phyloP scores from a whole-genome alignment of 2,797 vertebrate genomes.

The Phoebastria nigripes region DNA sequence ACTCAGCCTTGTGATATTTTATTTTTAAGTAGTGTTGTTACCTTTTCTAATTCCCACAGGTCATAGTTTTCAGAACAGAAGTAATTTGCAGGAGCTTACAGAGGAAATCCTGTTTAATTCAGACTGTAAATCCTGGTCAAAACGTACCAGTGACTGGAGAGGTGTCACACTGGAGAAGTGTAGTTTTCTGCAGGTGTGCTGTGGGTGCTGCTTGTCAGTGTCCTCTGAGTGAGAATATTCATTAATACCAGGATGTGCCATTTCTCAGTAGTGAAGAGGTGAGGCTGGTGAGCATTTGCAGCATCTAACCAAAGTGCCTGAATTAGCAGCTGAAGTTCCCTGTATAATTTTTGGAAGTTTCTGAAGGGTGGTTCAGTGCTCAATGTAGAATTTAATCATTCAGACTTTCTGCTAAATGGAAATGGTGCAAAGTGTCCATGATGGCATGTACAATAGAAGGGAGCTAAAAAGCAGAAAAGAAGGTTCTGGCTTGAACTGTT shows the following conservation, averaged over 20 bases:
- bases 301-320: not conserved
- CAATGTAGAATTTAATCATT: not conserved
- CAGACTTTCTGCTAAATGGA: not conserved
- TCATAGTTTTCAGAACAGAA: not conserved
- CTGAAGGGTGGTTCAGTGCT: not conserved
- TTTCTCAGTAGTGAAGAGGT: not conserved
- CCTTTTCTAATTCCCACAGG: slow-evolving; percentile 40
- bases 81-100: slow-evolving; percentile 4
- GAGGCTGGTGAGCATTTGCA: not conserved
- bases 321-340: not conserved
- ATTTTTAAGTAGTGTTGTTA: slow-evolving; percentile 38
- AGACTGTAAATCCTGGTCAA: not conserved
- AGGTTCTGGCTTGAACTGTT: not conserved
- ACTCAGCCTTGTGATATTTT: slow-evolving; percentile 25
- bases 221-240: not conserved
- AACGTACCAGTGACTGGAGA: not conserved
- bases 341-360: not conserved
- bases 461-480: not conserved
- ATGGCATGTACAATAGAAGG: not conserved
- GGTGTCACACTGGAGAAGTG: not conserved
- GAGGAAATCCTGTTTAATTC: slow-evolving; percentile 25
- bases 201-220: not conserved
- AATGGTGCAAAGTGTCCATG: not conserved
- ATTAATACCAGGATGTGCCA: fast-evolving
- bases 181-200: not conserved